Evolutionary conservation across 2,888 invertebrate species (phyloP), one percentile per base, ranked within the genome.

Genomic region (Trypoxylon attenuatum): DNA sequence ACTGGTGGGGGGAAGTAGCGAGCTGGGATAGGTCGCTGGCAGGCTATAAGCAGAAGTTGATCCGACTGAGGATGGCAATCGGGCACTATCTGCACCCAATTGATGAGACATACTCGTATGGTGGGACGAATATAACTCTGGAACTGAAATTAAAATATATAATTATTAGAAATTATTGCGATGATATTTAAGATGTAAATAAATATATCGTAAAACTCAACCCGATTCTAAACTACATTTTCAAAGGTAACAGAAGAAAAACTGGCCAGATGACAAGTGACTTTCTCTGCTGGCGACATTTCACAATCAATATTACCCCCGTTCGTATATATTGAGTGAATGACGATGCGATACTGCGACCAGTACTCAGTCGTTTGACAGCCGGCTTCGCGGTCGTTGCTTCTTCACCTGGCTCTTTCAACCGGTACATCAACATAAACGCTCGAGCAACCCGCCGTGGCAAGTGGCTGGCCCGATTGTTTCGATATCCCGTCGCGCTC

Each of bases 1-100:
- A 0, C 69, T 58, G 0, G 68, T 80, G 0, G 87, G 78, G 6
- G 86, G 82, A 4, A 87, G 71, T 1, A 87, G 67, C 0, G 87
- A 70, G 6, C 82, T 77, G 21, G 87, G 82, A 59, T 86, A 87
- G 2, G 90, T 84, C 77, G 92, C 92, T 4, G 88, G 84, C 64
- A 89, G 82, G 22, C 87, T 70, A 61, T 87, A 87, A 18, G 83
- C 73, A 1, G 85, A 63, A 0, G 85, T 76, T 0, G 88, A 84
- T 42, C 87, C 86, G 5, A 88, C 85, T 10, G 88, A 81, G 2
- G 88, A 76, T 0, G 88, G 81, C 8, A 89, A 68, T 51, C 88
- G 87, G 0, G 88, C 82, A 0, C 89, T 84, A 10, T 88, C 66
- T 5, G 78, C 60, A 0, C 76, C 62, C 54, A 84, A 43, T 27